Conservation (phyloP, 2,797 vertebrate genomes). For the Vireo griseus region DNA sequence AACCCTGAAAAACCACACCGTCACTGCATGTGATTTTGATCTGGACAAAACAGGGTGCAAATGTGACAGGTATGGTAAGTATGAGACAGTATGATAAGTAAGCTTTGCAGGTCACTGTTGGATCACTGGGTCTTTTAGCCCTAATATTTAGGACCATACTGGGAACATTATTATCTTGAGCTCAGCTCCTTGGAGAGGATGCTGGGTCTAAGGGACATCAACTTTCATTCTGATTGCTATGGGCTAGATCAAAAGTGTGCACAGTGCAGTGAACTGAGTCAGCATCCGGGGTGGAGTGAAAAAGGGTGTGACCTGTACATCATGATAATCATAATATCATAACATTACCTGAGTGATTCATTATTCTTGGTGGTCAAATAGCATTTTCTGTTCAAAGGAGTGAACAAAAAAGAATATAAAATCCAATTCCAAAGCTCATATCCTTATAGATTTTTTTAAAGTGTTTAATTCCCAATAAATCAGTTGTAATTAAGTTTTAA, state of each 20-base stretch:
- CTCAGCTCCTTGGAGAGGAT: neutral
- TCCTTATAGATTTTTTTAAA: neutral
- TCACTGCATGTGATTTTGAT: neutral
- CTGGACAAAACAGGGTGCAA: neutral
- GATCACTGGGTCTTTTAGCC: neutral
- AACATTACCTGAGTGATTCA: neutral
- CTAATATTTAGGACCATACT: neutral
- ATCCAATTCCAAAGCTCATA: neutral
- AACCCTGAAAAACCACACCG: too few species aligned
- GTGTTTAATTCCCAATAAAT: neutral
- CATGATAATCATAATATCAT: rapidly evolving
- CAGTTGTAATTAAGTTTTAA: neutral
- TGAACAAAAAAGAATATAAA: neutral
- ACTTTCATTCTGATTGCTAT: neutral
- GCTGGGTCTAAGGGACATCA: neutral
- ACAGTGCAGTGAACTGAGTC: neutral
- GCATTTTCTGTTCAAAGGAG: neutral
- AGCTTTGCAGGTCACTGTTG: neutral
- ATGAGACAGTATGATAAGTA: neutral
- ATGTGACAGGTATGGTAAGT: neutral
- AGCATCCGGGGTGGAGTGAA: neutral
- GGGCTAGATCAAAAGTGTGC: neutral
- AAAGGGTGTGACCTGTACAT: neutral
- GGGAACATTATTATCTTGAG: neutral
- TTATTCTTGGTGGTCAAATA: neutral